These are phyloP conservation scores for Molorchus minor DNA, from an alignment of 2,888 invertebrate species.

Conservation along the genomic window DNA sequence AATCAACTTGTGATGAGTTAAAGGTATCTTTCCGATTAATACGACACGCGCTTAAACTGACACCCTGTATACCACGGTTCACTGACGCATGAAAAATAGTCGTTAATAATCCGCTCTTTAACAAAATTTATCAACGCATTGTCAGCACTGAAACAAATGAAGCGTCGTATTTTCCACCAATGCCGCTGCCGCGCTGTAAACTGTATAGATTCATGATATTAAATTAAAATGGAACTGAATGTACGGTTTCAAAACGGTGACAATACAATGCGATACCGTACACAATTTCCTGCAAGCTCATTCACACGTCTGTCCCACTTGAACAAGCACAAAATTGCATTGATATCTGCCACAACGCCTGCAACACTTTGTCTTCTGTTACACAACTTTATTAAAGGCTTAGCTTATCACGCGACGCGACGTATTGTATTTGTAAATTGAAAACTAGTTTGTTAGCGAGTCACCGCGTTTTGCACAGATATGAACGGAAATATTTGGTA, in stretches of 20 bases:
- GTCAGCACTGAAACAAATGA: too few relatives aligned
- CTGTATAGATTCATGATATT: too few relatives aligned
- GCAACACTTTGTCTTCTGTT: constrained; percentile 15
- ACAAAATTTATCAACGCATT: too few relatives aligned
- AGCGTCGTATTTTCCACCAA: too few relatives aligned
- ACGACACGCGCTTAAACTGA: too few relatives aligned
- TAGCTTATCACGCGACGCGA: constrained; percentile 5
- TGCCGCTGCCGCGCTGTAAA: too few relatives aligned
- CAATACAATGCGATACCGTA: constrained; percentile 6
- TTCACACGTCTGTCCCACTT: constrained; percentile 7
- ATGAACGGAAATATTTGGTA: constrained; percentile 10
- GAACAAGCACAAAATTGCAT: constrained; percentile 2
- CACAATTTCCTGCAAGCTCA: constrained; percentile 13
- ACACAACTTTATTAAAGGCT: constrained; percentile 17
- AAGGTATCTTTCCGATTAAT: too few relatives aligned
- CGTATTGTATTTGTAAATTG: constrained; percentile 17
- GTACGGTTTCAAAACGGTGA: constrained; percentile 3
- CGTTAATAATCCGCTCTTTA: too few relatives aligned
- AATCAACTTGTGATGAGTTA: too few relatives aligned
- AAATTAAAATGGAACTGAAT: too few relatives aligned
- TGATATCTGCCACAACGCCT: constrained; percentile 10
- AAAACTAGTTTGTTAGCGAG: constrained; percentile 11
- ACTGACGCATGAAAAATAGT: too few relatives aligned
- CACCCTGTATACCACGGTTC: too few relatives aligned
- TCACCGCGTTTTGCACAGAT: not conserved